A percentile compares a stretch with the other conserved stretches of the same genome.
Evolutionary conservation across 1,140 invertebrate species (phyloP).

Genomic region (Odontomachus brunneus): DNA sequence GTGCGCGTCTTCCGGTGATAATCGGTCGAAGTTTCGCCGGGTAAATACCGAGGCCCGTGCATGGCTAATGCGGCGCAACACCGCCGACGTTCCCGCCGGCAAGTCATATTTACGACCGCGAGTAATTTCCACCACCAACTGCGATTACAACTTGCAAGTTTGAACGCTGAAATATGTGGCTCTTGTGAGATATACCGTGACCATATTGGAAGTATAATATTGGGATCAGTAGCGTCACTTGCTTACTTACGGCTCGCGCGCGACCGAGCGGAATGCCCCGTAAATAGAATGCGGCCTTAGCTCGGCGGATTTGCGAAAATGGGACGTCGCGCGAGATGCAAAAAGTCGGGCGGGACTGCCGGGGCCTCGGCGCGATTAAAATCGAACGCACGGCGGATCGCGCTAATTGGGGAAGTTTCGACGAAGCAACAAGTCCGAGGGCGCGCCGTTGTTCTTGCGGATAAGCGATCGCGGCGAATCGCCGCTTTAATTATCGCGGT

Average conservation of each 20-base stretch:
- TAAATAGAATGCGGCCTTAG: background rate
- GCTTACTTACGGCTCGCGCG: too few relatives aligned
- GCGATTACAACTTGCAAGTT: slow-evolving; percentile 58
- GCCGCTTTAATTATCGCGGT: slow-evolving; percentile 30
- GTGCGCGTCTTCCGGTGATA: slow-evolving; percentile 6
- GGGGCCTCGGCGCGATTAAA: slow-evolving; percentile 26
- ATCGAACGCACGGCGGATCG: background rate
- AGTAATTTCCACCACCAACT: slow-evolving; percentile 54
- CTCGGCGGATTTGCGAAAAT: background rate
- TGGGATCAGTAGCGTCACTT: slow-evolving; percentile 40
- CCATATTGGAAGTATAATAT: slow-evolving; percentile 60
- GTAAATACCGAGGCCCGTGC: slow-evolving; percentile 20
- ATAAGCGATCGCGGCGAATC: slow-evolving; percentile 20
- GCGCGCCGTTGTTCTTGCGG: background rate
- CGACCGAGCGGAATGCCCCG: background rate
- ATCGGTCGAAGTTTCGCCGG: slow-evolving; percentile 33
- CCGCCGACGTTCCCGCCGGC: background rate
- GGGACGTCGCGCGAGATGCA: background rate
- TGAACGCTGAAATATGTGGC: slow-evolving; percentile 50
- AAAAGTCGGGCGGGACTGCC: background rate
- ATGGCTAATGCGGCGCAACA: slow-evolving; percentile 35
- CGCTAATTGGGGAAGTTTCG: slow-evolving; percentile 46
- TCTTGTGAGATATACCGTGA: slow-evolving; percentile 31
- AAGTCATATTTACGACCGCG: slow-evolving; percentile 53
- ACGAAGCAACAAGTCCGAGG: slow-evolving; percentile 28